Percentiles rank a stretch among this genome's conserved stretches.
Evolutionary conservation across 1,140 invertebrate species (phyloP).

Genomic region (Caenorhabditis briggsae): DNA sequence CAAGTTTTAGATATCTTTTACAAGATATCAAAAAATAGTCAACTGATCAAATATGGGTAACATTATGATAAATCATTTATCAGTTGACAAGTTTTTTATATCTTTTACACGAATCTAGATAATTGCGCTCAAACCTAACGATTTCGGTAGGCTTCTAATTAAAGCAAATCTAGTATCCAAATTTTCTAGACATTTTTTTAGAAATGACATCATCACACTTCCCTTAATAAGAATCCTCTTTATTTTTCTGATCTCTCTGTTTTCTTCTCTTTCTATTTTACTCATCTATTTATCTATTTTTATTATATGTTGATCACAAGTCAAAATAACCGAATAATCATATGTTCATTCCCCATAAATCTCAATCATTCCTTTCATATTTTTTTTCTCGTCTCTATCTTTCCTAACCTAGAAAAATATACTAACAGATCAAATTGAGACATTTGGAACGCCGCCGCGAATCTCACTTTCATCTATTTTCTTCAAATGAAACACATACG

Average conservation of each 20-base stretch:
- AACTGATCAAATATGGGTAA: too few species aligned
- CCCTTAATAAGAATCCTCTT: neutral
- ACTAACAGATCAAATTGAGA: neutral
- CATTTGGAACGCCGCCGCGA: neutral
- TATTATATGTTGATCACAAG: slow-evolving; percentile 29
- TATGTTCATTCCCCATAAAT: slow-evolving; percentile 49
- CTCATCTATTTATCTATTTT: slow-evolving; percentile 22
- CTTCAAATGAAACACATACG: neutral
- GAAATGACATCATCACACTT: neutral
- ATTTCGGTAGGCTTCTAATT: too few species aligned
- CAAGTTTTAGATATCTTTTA: too few species aligned
- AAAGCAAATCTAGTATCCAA: too few species aligned
- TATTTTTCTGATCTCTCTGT: slow-evolving; percentile 30
- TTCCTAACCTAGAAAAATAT: slow-evolving; percentile 12
- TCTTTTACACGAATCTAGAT: too few species aligned
- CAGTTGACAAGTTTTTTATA: too few species aligned
- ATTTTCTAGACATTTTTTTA: neutral
- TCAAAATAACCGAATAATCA: slow-evolving; percentile 38
- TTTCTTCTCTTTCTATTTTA: neutral
- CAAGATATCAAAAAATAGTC: too few species aligned
- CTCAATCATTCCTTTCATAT: neutral
- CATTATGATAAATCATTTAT: too few species aligned
- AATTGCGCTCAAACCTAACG: too few species aligned
- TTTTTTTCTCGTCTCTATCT: neutral
- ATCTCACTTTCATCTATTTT: slow-evolving; percentile 38